These are phyloP conservation scores for Anguilla rostrata DNA, from an alignment of 2,113 vertebrate species.

Conservation along the genomic window DNA sequence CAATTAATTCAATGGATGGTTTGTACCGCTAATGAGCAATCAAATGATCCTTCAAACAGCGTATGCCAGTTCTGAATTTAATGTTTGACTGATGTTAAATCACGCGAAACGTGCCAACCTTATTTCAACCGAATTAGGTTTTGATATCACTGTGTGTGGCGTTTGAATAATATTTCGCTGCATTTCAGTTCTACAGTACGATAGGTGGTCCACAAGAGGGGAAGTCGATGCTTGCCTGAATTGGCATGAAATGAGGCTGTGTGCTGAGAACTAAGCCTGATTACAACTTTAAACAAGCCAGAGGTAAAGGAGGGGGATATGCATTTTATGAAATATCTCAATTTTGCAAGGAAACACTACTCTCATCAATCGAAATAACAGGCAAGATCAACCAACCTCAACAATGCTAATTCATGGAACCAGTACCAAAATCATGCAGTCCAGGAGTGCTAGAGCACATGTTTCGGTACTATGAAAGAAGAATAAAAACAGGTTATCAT, in stretches of 20 bases:
- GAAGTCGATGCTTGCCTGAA: background rate
- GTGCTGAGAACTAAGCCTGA: background rate
- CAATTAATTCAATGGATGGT: conserved; percentile 19
- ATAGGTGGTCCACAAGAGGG: background rate
- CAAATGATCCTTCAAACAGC: conserved; percentile 9
- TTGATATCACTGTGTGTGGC: background rate
- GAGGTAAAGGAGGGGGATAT: background rate
- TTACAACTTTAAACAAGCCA: background rate
- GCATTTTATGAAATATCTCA: background rate
- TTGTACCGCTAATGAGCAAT: conserved; percentile 12
- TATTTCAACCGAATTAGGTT: background rate
- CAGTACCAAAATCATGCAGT: too few species aligned
- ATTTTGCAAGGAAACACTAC: too few species aligned
- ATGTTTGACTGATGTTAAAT: conserved; percentile 2
- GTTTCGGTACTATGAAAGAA: too few species aligned
- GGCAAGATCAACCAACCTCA: too few species aligned
- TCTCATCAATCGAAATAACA: too few species aligned
- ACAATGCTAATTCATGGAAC: too few species aligned
- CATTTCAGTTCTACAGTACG: background rate
- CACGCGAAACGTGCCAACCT: background rate
- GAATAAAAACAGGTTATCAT: too few species aligned
- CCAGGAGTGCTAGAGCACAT: too few species aligned
- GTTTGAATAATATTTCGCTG: background rate
- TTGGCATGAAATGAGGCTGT: background rate
- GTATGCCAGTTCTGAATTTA: background rate